Evolutionary conservation across 2,888 invertebrate genomes (phyloP).

Genomic region (Chaitophorus viminalis): DNA sequence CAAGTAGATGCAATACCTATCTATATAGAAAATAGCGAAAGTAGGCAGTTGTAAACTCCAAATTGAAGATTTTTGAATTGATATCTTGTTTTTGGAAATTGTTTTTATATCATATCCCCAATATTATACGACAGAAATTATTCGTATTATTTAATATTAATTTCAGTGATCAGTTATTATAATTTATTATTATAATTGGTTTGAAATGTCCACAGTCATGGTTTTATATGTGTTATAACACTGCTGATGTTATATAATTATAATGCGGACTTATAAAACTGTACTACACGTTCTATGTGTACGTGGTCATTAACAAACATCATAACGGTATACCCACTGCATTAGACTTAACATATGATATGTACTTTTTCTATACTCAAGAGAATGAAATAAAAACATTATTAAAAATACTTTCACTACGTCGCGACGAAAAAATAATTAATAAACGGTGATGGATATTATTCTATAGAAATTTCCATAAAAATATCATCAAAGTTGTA

Average conservation of each 20-base stretch:
- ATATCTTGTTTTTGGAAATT: not conserved
- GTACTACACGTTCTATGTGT: not conserved
- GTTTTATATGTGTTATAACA: no score
- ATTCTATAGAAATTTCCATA: not conserved
- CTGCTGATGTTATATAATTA: no score
- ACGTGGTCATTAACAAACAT: not conserved
- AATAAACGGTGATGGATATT: not conserved
- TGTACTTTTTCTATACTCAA: not conserved
- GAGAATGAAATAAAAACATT: conserved; percentile 12
- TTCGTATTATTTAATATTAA: not conserved
- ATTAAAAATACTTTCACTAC: conserved; percentile 36
- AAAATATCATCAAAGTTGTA: conserved; percentile 6
- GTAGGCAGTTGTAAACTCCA: not conserved
- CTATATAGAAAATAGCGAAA: not conserved
- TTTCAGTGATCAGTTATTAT: not conserved
- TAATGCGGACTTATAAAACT: not conserved
- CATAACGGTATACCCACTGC: not conserved
- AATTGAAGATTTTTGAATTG: not conserved
- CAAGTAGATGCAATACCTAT: not conserved
- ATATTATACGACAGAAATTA: not conserved
- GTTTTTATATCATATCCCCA: not conserved
- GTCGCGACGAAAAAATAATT: conserved; percentile 13
- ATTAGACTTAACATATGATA: not conserved
- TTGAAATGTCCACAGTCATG: not conserved
- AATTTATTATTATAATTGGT: not conserved